Evolutionary conservation across 2,888 invertebrate species (phyloP), one percentile per base, ranked within the genome.

Genomic region (Gibbula magus): DNA sequence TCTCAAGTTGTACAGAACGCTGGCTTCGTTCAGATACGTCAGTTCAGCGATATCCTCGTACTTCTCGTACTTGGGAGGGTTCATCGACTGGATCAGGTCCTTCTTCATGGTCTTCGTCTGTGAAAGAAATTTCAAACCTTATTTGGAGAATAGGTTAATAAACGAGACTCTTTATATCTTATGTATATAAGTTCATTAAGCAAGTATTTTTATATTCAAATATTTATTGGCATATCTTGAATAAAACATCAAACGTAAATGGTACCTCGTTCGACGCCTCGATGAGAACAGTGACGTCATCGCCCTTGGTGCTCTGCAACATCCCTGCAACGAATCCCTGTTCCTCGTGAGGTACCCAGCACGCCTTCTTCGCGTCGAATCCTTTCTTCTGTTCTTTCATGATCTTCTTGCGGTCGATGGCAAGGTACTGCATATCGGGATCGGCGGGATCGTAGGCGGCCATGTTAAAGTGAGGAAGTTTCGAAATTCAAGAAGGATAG

Each of bases 291-390:
- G 96, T 96, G 94, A 98, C 97, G 93, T 98, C 95, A 89, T 99
- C 99, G 91, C 99, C 99, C 95, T 99, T 99, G 94, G 98, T 98
- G 93, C 97, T 97, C 95, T 96, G 96, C 94, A 99, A 99, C 94
- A 99, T 98, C 93, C 98, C 99, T 94, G 97, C 96, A 91, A 98
- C 93, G 95, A 97, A 99, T 93, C 99, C 99, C 93, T 99, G 98
- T 94, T 98, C 98, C 92, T 98, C 97, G 94, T 97, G 97, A 91
- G 99, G 98, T 89, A 99, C 96, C 99, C 99, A 99, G 95, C 98
- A 98, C 93, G 97, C 96, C 95, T 99, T 99, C 95, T 99, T 99
- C 82, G 89, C 90, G 79, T 92, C 92, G 82, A 89, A 91, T 32
- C 90, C 79, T 77, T 86, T 83, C 13, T 87, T 85, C 84, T 89